Evolutionary conservation across 2,888 invertebrate species (phyloP).

Genomic region (Pandemis corylana): DNA sequence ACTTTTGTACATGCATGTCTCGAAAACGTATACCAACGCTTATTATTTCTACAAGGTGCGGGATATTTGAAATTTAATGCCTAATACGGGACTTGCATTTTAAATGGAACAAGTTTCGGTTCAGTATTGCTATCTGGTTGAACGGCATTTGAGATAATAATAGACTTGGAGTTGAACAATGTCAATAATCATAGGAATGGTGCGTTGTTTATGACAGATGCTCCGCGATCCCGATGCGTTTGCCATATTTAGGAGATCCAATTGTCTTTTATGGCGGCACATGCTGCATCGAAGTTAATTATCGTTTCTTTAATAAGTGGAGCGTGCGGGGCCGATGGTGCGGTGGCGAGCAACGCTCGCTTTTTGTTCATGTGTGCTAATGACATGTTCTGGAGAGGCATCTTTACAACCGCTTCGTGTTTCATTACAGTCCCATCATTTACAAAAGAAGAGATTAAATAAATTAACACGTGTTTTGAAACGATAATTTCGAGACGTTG

Average conservation of each 20-base stretch:
- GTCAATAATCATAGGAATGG: conserved; percentile 35
- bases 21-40: conserved; percentile 58
- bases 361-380: conserved; percentile 40
- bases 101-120: conserved; percentile 34
- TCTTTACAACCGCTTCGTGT: conserved; percentile 48
- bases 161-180: conserved; percentile 30
- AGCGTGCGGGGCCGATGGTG: conserved; percentile 50
- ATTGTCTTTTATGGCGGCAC: conserved; percentile 44
- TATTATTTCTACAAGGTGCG: conserved; percentile 67
- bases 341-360: conserved; percentile 43
- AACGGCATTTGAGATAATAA: conserved; percentile 28
- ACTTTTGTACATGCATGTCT: conserved; percentile 59
- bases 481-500: conserved; percentile 47
- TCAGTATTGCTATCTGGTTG: conserved; percentile 27
- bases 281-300: conserved; percentile 47
- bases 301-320: conserved; percentile 43
- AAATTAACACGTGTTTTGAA: conserved; percentile 51
- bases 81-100: conserved; percentile 42
- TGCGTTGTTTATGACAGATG: conserved; percentile 46
- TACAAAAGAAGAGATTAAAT: conserved; percentile 54
- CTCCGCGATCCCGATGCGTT: conserved; percentile 37
- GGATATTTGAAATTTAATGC: conserved; percentile 61
- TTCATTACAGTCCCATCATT: conserved; percentile 47
- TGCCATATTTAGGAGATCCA: conserved; percentile 48
- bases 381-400: conserved; percentile 45